Evolutionary conservation across 2,888 invertebrate species (phyloP), one percentile per base, ranked within the genome.

Genomic region (Charanyca ferruginea): DNA sequence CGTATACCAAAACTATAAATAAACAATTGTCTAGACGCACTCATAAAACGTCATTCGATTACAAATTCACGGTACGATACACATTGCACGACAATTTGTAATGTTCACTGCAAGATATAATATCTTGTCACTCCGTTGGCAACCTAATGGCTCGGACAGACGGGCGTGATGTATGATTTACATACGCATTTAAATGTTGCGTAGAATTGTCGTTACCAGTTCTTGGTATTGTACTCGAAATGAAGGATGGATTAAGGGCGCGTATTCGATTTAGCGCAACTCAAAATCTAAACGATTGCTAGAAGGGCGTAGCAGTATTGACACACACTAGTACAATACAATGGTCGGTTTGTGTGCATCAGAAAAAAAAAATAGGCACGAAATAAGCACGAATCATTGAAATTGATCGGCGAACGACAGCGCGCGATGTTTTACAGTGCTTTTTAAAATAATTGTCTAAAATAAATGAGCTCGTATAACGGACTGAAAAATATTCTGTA

Each of bases 31-130:
- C 73, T 65, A 73, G 73, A 73, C 65, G 23, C 8, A 22, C 8
- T 9, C 35, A 44, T 66, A 66, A 44, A 67, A 61, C 48, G 53
- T 66, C 49, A 74, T 74, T 16, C 35, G n/a, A 73, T 57, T 48
- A 53, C 4, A 49, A 23, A 44, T 54, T 61, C 45, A 68, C 38
- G 59, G 49, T 48, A 58, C 57, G 18, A 8, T 25, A 55, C 44
- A 23, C 49, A 61, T 41, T 73, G 73, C 73, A 73, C 38, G 68
- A 79, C 61, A n/a, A 79, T 74, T 74, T 58, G 60, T 73, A 38
- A 78, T 28, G 67, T 65, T n/a, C 11, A 23, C 16, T 74, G 67
- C 60, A 74, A 53, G 28, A 45, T 48, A 45, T 58, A 8, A 48
- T 22, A 61, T 22, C 16, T 28, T 52, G 53, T 59, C 79, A 66